These are phyloP conservation scores for Rhodeus uyekii DNA, from an alignment of 2,797 vertebrate genomes.

Conservation along the genomic window DNA sequence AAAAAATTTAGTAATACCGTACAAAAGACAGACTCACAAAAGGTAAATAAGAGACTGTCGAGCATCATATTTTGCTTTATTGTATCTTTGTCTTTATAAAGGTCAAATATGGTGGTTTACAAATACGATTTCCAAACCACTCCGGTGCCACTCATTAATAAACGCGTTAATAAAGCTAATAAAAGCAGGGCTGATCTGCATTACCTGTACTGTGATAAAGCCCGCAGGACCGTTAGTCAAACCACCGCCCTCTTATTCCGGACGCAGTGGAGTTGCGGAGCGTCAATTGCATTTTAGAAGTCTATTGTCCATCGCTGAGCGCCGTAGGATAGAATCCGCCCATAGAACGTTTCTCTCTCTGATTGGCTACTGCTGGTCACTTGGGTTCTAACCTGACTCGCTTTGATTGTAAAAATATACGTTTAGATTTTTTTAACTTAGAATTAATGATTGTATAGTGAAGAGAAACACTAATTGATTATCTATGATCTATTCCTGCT, in stretches of 20 bases:
- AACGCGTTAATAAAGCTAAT: not conserved
- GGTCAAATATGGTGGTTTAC: not conserved
- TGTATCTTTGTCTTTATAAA: not conserved
- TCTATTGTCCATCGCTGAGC: not conserved
- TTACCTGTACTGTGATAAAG: slow-evolving; percentile 13
- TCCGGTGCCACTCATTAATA: no score
- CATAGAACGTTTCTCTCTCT: slow-evolving; percentile 2
- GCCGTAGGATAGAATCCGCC: slow-evolving; percentile 1
- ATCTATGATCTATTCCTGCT: no score
- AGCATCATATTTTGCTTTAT: not conserved
- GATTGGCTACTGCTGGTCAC: slow-evolving; percentile 48
- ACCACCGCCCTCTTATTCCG: not conserved
- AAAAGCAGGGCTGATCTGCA: not conserved
- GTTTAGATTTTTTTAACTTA: not conserved
- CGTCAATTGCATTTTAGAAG: not conserved
- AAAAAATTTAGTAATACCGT: not conserved
- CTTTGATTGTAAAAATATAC: not conserved
- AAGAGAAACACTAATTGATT: no score
- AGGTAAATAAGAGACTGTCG: not conserved
- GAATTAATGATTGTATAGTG: no score
- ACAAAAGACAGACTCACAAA: not conserved
- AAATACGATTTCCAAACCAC: not conserved
- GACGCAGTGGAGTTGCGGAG: not conserved
- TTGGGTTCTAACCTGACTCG: not conserved
- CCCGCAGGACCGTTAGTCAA: not conserved